phyloP scores from a whole-genome alignment of 2,888 invertebrate species.

The Ochropleura leucogaster region DNA sequence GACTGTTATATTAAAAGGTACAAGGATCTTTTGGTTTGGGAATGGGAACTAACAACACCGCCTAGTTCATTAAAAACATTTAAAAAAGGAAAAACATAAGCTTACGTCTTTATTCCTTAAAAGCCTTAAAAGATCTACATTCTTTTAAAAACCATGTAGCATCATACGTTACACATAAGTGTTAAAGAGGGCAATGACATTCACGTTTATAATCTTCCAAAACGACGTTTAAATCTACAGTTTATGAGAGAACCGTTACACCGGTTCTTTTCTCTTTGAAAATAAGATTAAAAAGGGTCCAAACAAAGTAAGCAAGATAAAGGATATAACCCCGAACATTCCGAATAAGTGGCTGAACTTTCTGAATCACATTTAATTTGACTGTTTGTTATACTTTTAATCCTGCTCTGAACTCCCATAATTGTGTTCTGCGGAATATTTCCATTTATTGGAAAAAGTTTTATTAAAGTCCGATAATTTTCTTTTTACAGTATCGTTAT shows the following conservation, averaged over 20 bases:
- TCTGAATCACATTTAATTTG: slow-evolving; percentile 75
- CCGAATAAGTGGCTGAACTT: slow-evolving; percentile 71
- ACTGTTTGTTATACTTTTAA: slow-evolving; percentile 65
- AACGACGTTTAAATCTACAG: slow-evolving; percentile 27
- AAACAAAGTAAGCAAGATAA: slow-evolving; percentile 72
- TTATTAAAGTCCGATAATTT: slow-evolving; percentile 17
- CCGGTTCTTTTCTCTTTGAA: slow-evolving; percentile 52
- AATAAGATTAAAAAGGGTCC: slow-evolving; percentile 70
- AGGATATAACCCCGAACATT: slow-evolving; percentile 67
- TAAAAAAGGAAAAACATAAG: not conserved
- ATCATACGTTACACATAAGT: not conserved
- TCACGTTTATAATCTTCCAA: slow-evolving; percentile 27
- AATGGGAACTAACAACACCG: too few relatives aligned
- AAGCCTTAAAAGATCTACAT: not conserved
- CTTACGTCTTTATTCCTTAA: not conserved
- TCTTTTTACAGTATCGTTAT: not conserved
- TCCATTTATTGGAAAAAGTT: slow-evolving; percentile 35
- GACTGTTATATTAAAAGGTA: slow-evolving; percentile 26
- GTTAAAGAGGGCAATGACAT: slow-evolving; percentile 8
- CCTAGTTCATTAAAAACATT: not conserved
- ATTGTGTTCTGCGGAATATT: slow-evolving; percentile 50
- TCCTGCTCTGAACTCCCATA: slow-evolving; percentile 53
- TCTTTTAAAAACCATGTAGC: not conserved
- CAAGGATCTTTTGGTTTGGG: not conserved
- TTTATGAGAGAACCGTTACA: slow-evolving; percentile 28